Conservation (phyloP, 2,113 vertebrate genomes). For the Gila orcuttii region DNA sequence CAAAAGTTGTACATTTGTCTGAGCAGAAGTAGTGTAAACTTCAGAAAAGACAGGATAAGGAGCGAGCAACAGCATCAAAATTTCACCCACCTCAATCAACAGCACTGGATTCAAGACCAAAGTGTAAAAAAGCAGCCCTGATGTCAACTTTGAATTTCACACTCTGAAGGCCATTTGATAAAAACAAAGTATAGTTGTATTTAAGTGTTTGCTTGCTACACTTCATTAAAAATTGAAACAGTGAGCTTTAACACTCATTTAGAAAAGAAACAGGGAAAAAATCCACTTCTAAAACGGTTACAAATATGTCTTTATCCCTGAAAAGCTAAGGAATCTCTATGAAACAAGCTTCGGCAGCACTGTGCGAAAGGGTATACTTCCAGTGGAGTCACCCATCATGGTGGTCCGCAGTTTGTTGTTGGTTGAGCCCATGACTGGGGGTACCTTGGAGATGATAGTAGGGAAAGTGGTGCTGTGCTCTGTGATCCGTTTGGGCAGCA, state of each 20-base stretch:
- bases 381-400: slow-evolving; percentile 82
- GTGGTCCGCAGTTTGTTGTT: slow-evolving; percentile 89
- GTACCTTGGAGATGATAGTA: slow-evolving; percentile 84
- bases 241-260: slow-evolving; percentile 71
- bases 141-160: slow-evolving; percentile 57
- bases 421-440: slow-evolving; percentile 77
- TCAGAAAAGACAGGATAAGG: slow-evolving; percentile 5
- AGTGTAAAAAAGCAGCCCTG: slow-evolving; percentile 54
- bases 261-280: slow-evolving; percentile 64
- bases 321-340: slow-evolving; percentile 75
- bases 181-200: slow-evolving; percentile 59
- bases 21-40: slow-evolving; percentile 50
- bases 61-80: slow-evolving; percentile 4
- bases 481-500: slow-evolving; percentile 77
- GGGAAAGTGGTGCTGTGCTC: slow-evolving; percentile 86
- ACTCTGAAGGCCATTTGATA: slow-evolving; percentile 59
- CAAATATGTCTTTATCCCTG: slow-evolving; percentile 66
- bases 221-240: slow-evolving; percentile 59
- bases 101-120: slow-evolving; percentile 33
- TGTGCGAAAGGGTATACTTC: slow-evolving; percentile 87
- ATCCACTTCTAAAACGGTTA: slow-evolving; percentile 66
- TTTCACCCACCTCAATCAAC: slow-evolving; percentile 41
- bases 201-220: slow-evolving; percentile 60
- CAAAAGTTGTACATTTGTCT: slow-evolving; percentile 39
- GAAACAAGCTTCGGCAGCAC: slow-evolving; percentile 95